Conservation (phyloP, 2,113 vertebrate species). For the Melospiza melodia region DNA sequence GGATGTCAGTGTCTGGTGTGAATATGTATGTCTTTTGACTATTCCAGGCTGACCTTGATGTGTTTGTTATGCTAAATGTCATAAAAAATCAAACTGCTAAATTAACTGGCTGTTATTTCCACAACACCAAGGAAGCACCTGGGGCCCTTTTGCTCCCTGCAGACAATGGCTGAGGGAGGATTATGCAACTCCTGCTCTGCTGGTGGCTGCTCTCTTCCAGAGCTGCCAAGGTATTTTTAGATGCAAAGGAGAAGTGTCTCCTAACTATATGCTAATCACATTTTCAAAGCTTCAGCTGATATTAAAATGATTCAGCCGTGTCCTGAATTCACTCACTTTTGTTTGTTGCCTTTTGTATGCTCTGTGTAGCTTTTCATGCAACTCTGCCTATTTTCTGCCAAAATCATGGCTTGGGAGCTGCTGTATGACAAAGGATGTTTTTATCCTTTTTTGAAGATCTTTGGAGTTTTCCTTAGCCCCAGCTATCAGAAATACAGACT, state of each 20-base stretch:
- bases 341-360: slow-evolving; percentile 24
- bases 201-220: slow-evolving; percentile 4
- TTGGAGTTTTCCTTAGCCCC: neutral
- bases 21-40: neutral
- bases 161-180: neutral
- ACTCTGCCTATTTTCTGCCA: neutral
- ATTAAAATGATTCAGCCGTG: neutral
- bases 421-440: neutral
- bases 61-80: neutral
- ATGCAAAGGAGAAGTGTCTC: slow-evolving; percentile 6
- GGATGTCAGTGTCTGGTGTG: neutral
- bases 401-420: slow-evolving; percentile 5
- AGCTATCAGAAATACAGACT: neutral
- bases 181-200: neutral
- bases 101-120: neutral
- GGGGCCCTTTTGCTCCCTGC: neutral
- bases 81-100: neutral
- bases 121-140: neutral
- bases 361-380: neutral
- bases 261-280: slow-evolving; percentile 34
- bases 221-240: neutral
- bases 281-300: slow-evolving; percentile 44
- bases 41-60: slow-evolving; percentile 20
- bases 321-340: slow-evolving; percentile 19
- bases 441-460: slow-evolving; percentile 43